phyloP scores from a whole-genome alignment of 2,888 invertebrate genomes.

The Nomada fucata region DNA sequence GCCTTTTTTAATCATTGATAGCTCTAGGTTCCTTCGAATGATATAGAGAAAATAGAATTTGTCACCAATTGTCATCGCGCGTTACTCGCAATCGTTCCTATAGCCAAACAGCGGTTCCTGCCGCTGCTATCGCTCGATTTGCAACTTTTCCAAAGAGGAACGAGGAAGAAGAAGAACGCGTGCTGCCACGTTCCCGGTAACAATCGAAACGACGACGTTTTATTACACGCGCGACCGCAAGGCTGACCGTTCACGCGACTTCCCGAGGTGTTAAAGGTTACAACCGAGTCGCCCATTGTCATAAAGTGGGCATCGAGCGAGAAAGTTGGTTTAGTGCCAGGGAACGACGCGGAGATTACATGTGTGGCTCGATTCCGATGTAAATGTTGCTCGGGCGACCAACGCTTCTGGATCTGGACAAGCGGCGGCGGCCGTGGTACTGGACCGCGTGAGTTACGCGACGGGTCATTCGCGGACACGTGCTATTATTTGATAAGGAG shows the following conservation, averaged over 20 bases:
- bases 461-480: slow-evolving; percentile 24
- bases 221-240: slow-evolving; percentile 33
- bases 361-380: slow-evolving; percentile 65
- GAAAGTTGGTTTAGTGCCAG: slow-evolving; percentile 78
- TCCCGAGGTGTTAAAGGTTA: slow-evolving; percentile 47
- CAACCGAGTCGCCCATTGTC: slow-evolving; percentile 60
- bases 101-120: no score
- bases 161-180: no score
- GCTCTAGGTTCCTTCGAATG: no score
- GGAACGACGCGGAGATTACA: slow-evolving; percentile 62
- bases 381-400: slow-evolving; percentile 72
- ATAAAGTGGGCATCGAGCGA: slow-evolving; percentile 68
- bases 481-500: not conserved
- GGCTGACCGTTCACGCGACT: slow-evolving; percentile 15
- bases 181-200: no score
- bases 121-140: no score
- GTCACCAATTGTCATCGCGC: no score
- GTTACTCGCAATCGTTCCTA: no score
- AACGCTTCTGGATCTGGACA: slow-evolving; percentile 77
- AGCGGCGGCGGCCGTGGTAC: slow-evolving; percentile 61
- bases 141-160: no score
- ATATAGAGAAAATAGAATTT: no score
- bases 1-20: no score
- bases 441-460: slow-evolving; percentile 12
- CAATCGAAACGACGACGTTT: not conserved